Percentiles rank a stretch among this genome's conserved stretches.
phyloP scores from a whole-genome alignment of 1,140 invertebrate species.

The Vanessa tameamea region DNA sequence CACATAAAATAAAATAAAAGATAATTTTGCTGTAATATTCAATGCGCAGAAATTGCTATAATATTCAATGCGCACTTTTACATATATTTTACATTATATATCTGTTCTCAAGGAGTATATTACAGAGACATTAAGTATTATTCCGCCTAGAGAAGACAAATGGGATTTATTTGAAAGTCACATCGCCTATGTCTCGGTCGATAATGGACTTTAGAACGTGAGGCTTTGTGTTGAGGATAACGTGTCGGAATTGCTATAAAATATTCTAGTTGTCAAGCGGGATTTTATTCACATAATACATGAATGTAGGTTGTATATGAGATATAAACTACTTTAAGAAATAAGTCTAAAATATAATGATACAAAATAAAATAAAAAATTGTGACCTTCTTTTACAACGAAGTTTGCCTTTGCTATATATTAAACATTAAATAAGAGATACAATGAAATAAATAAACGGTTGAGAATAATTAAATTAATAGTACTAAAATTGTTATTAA shows the following conservation, averaged over 20 bases:
- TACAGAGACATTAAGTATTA: conserved; percentile 20
- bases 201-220: conserved; percentile 25
- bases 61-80: no score
- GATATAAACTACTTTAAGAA: background rate
- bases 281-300: background rate
- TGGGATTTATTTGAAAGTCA: conserved; percentile 24
- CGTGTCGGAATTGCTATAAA: conserved; percentile 3
- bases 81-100: background rate
- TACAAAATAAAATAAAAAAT: no score
- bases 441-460: no score
- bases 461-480: no score
- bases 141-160: conserved; percentile 23
- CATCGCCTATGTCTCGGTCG: conserved; percentile 8
- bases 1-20: no score
- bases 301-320: background rate
- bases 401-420: no score
- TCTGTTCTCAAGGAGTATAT: conserved; percentile 5
- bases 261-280: background rate
- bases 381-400: no score
- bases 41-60: no score
- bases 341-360: background rate
- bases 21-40: no score
- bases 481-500: no score
- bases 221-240: conserved; percentile 1
- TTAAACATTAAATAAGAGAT: no score